Base-by-base conservation (phyloP, 2,113 vertebrate species). In the Scatophagus argus region DNA sequence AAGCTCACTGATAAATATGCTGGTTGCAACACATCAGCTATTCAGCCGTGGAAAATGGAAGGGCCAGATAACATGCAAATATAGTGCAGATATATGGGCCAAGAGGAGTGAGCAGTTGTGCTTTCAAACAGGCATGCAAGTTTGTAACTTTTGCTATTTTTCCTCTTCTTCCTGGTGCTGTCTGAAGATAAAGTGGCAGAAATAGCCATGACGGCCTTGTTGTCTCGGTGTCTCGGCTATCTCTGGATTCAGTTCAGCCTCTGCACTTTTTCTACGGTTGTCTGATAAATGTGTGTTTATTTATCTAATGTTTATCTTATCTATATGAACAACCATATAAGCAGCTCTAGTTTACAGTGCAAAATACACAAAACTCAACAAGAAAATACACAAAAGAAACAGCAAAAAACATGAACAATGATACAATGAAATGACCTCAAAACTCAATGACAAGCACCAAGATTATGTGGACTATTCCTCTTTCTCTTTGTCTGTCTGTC, bases 61-160 rank as follows among this genome's bases (percentile, higher is more conserved):
- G 54, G 58, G 62, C 34, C 66, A 86, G 75, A 90, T 79, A 88
- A 85, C 64, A 86, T 79, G 74, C 34, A 87, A 74, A 87, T 78
- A 19, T 69, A 46, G 32, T 5, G 19, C 49, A 74, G 69, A 82
- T 55, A 82, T 58, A 54, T 0, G 13, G 29, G 51, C 59, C 41
- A 60, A 55, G 56, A 66, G 23, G 27, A 62, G 56, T 2, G 17
- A 38, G 25, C 19, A 77, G 71, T 38, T 61, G 21, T 44, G 64
- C 34, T 59, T 64, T 72, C 27, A 77, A 68, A 63, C 16, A 60
- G 58, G 31, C 32, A 34, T 63, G 52, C 27, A 76, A 31, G 49
- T 59, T 51, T 38, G 16, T 36, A 51, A 68, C 27, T 59, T 59
- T 1, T 55, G 31, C 73, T 60, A 61, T 29, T 47, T n/a, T 44